Base-by-base conservation (phyloP, 2,888 invertebrate genomes). In the Lepidonotus clava region DNA sequence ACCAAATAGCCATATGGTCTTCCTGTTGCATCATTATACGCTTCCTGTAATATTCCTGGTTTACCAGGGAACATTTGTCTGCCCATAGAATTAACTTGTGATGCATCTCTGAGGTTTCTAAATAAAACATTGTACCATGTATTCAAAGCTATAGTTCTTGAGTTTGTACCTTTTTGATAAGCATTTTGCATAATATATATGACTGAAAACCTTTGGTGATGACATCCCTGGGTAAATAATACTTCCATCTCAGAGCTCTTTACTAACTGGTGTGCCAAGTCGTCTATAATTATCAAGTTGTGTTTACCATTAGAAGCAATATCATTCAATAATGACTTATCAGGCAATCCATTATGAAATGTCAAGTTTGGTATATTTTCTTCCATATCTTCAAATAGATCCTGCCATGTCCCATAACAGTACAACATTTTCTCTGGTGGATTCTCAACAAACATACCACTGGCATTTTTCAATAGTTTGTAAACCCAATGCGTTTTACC, bases 1-100 rank as follows among this genome's bases (percentile, higher is more conserved):
- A 86, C 80, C 40, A 86, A 56, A 61, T 86, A 86, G 8, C 86
- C 80, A 24, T 53, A 40, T 5, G 86, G 83, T 85, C 46, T 83
- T 46, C 53, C 28, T n/a, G 86, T 86, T 18, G 86, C 86, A 51
- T 86, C 86, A 21, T 71, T 34, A 34, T 36, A 71, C 18, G 71
- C 71, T 34, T 71, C 71, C 32, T 71, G 6, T 71, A 71, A 71
- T 36, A 71, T n/a, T 5, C 34, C 71, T 6, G 71, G 14, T 71
- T 41, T 28, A 11, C 40, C 38, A n/a, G 46, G 41, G 24, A 80
- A 80, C 40, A 80, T 40, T 41, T 80, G 80, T 41, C 46, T 40
- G 36, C 41, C 80, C 24, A 80, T 6, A 4, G 46, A 40, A 21
- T 11, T 40, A 14, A 80, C 24, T 46, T 80, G 80, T 14, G 80